Conservation (phyloP, 2,797 vertebrate genomes). For the Neostethus bicornis region DNA sequence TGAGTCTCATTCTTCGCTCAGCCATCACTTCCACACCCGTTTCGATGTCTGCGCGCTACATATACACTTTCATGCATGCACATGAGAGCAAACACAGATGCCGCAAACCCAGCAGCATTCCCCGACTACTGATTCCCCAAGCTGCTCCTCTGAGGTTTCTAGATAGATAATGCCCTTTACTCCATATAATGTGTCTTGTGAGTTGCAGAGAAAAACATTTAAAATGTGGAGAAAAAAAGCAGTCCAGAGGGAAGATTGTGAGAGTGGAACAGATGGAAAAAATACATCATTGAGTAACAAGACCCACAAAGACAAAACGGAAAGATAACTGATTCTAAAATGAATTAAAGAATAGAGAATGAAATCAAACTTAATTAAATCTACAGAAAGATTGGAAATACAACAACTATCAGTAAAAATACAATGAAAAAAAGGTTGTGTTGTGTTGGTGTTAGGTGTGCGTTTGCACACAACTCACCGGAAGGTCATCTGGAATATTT, state of each 20-base stretch:
- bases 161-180: constrained; percentile 39
- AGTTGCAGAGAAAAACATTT: constrained; percentile 25
- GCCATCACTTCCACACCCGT: constrained; percentile 38
- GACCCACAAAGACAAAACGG: not conserved
- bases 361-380: not conserved
- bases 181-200: constrained; percentile 35
- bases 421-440: not conserved
- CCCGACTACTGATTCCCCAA: constrained; percentile 35
- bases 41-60: constrained; percentile 21
- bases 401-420: not conserved
- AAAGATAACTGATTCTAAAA: not conserved
- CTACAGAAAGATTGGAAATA: not conserved
- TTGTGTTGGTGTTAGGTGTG: constrained; percentile 28
- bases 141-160: constrained; percentile 37
- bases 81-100: constrained; percentile 48
- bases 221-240: constrained; percentile 30
- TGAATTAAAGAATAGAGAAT: constrained; percentile 8
- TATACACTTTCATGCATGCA: constrained; percentile 17
- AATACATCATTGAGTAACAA: not conserved
- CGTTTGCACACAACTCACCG: constrained; percentile 79
- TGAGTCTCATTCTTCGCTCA: constrained; percentile 63
- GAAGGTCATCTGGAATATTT: constrained; percentile 99
- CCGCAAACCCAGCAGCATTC: constrained; percentile 33
- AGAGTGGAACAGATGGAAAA: constrained; percentile 18
- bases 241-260: constrained; percentile 21